phyloP scores from a whole-genome alignment of 2,797 vertebrate genomes.

The Rhinogobio ventralis region DNA sequence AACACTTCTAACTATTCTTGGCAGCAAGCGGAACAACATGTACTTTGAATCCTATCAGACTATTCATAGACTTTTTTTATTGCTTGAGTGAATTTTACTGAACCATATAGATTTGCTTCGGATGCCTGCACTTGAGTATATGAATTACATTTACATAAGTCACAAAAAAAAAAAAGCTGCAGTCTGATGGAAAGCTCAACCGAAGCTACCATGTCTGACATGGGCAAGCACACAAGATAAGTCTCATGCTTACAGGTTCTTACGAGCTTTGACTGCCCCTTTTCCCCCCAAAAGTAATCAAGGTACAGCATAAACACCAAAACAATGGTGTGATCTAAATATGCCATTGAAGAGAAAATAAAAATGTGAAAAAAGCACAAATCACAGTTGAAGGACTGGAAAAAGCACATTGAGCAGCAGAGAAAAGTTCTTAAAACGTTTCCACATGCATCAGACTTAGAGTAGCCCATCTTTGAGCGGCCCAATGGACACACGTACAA shows the following conservation, averaged over 20 bases:
- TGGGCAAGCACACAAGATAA: constrained; percentile 63
- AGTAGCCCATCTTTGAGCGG: constrained; percentile 19
- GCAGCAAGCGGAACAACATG: constrained; percentile 40
- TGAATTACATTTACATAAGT: constrained; percentile 36
- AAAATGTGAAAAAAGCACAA: not conserved
- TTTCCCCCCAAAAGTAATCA: constrained; percentile 56
- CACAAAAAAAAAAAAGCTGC: not conserved
- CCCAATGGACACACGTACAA: constrained; percentile 40
- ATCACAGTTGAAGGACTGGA: not conserved
- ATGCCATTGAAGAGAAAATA: not conserved
- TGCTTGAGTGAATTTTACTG: constrained; percentile 36
- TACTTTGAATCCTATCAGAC: constrained; percentile 34
- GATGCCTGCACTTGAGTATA: constrained; percentile 20
- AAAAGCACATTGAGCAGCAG: constrained; percentile 56
- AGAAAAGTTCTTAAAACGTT: constrained; percentile 62
- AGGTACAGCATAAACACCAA: constrained; percentile 54
- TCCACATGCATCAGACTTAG: constrained; percentile 59
- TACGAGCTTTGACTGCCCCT: constrained; percentile 54
- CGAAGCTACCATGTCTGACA: constrained; percentile 59
- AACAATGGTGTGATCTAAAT: not conserved
- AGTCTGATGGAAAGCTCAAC: constrained; percentile 15
- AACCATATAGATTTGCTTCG: constrained; percentile 30
- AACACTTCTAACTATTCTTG: constrained; percentile 54
- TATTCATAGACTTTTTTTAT: constrained; percentile 35
- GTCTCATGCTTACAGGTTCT: constrained; percentile 41